Conservation (phyloP, 2,797 vertebrate genomes). For the Anomalospiza imberbis region DNA sequence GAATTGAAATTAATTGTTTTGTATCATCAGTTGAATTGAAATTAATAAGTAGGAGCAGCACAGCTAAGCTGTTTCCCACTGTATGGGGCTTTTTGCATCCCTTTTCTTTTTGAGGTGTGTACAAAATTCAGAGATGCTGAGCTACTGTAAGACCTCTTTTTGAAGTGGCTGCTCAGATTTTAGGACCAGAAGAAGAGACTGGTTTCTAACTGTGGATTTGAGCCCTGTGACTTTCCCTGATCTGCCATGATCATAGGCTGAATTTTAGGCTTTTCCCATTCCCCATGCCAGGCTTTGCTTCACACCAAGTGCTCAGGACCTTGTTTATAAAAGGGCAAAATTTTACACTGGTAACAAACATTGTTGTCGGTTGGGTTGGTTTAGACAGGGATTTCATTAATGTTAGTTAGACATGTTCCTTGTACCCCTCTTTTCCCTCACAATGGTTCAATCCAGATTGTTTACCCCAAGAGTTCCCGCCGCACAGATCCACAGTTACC, state of each 20-base stretch:
- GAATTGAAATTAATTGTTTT: not conserved
- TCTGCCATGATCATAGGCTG: accelerated
- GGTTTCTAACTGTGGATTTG: not conserved
- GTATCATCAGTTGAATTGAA: not conserved
- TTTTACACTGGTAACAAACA: not conserved
- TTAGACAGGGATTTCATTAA: too few relatives aligned
- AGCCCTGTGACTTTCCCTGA: not conserved
- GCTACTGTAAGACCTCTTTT: not conserved
- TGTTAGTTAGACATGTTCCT: too few relatives aligned
- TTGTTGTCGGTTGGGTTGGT: too few relatives aligned
- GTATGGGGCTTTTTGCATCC: not conserved
- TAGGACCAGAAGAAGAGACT: not conserved
- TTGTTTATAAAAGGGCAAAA: not conserved
- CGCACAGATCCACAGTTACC: too few relatives aligned
- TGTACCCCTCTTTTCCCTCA: too few relatives aligned
- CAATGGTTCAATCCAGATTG: too few relatives aligned
- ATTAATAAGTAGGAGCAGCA: not conserved
- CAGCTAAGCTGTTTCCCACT: not conserved
- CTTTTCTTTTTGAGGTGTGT: not conserved
- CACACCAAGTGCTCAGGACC: not conserved
- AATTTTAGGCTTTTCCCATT: not conserved
- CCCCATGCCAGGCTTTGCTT: not conserved
- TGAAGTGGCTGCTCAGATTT: not conserved
- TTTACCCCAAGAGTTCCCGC: too few relatives aligned
- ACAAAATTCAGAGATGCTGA: not conserved